Evolutionary conservation across 2,113 vertebrate species (phyloP).

Genomic region (Ursus arctos): DNA sequence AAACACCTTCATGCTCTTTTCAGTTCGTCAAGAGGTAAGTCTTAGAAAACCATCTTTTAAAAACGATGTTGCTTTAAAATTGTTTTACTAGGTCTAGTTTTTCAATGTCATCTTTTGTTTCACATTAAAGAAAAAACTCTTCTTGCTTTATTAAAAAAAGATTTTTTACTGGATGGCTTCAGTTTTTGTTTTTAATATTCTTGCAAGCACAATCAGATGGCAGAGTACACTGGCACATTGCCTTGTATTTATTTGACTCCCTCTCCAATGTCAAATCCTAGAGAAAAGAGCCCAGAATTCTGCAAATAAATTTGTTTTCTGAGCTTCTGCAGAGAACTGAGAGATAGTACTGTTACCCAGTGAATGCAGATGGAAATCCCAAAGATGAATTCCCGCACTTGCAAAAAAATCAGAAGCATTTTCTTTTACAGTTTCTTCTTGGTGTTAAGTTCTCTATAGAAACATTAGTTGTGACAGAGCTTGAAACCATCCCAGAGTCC

Average conservation of each 20-base stretch:
- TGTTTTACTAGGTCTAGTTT: constrained; percentile 38
- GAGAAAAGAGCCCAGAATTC: constrained; percentile 22
- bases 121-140: constrained; percentile 17
- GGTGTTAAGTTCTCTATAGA: neutral
- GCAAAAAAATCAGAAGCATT: neutral
- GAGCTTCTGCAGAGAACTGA: neutral
- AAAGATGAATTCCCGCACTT: neutral
- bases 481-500: neutral
- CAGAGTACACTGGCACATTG: neutral
- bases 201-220: neutral
- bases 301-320: constrained; percentile 7
- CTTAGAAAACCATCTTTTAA: constrained; percentile 28
- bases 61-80: constrained; percentile 8
- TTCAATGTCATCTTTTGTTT: constrained; percentile 48
- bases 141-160: constrained; percentile 24
- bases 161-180: constrained; percentile 1
- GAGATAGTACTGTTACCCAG: neutral
- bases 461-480: neutral
- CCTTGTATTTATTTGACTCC: constrained; percentile 22
- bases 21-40: neutral
- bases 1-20: constrained; percentile 39
- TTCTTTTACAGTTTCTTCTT: neutral
- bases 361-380: neutral
- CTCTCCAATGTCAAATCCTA: constrained; percentile 4
- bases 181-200: constrained; percentile 57